Evolutionary conservation across 2,797 vertebrate species (phyloP).

Genomic region (Streptopelia turtur): DNA sequence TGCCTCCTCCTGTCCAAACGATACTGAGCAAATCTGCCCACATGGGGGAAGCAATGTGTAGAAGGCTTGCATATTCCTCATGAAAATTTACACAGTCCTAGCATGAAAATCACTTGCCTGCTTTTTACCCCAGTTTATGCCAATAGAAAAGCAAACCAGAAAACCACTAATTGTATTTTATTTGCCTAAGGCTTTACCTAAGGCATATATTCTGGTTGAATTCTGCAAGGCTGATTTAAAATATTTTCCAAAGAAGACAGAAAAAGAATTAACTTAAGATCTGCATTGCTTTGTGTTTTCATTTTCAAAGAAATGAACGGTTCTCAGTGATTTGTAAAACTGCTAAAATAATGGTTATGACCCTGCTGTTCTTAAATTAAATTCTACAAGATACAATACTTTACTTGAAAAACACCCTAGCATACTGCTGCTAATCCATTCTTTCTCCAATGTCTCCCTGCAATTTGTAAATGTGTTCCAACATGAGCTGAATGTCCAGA

Average conservation of each 20-base stretch:
- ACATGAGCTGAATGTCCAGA: background rate
- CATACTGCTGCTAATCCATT: background rate
- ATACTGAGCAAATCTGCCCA: background rate
- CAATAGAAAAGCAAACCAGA: conserved; percentile 21
- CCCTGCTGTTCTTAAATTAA: background rate
- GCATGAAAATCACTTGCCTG: background rate
- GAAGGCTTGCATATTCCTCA: background rate
- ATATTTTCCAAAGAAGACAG: background rate
- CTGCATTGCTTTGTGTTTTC: background rate
- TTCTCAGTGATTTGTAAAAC: background rate
- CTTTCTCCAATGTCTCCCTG: background rate
- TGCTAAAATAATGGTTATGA: background rate
- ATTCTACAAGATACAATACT: background rate
- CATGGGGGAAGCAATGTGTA: background rate
- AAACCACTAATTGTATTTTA: background rate
- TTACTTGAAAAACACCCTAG: background rate
- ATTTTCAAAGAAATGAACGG: background rate
- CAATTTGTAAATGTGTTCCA: background rate
- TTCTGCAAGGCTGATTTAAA: background rate
- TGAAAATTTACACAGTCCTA: background rate
- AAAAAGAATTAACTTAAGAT: background rate
- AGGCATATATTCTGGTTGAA: conserved; percentile 6
- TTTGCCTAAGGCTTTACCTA: background rate
- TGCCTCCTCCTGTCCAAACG: background rate
- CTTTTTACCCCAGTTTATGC: background rate